phyloP scores from a whole-genome alignment of 2,113 vertebrate genomes.

The Anser brachyrhynchus region DNA sequence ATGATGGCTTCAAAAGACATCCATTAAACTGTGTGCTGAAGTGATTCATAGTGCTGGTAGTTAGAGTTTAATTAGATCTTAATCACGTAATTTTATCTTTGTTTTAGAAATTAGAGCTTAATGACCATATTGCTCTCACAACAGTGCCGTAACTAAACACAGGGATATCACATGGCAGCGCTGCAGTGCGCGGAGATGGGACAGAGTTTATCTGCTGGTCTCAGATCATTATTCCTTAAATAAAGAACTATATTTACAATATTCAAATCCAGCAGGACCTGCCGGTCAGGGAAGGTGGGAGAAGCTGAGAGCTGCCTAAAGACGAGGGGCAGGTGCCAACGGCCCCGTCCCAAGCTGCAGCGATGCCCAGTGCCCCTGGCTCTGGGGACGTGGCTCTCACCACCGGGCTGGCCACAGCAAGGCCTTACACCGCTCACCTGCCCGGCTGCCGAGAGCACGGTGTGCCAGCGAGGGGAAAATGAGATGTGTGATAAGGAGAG shows the following conservation, averaged over 20 bases:
- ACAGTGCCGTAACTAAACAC: neutral
- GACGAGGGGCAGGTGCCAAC: neutral
- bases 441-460: neutral
- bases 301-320: too few species aligned
- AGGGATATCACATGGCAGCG: neutral
- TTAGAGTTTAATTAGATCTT: slow-evolving; percentile 46
- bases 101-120: slow-evolving; percentile 42
- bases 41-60: slow-evolving; percentile 23
- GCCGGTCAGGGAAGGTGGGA: neutral
- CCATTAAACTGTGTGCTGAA: neutral
- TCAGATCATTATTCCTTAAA: neutral
- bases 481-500: neutral
- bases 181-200: neutral
- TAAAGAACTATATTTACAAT: neutral
- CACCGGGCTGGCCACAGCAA: too few species aligned
- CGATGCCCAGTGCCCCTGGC: neutral
- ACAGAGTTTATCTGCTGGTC: neutral
- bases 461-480: rapidly evolving
- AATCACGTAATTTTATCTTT: slow-evolving; percentile 49
- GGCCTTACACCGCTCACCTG: too few species aligned
- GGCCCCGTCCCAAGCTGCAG: neutral
- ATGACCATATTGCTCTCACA: slow-evolving; percentile 24
- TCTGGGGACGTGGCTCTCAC: too few species aligned
- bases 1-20: neutral
- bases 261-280: neutral